Evolutionary conservation across 2,113 vertebrate species (phyloP), one percentile per base, ranked within the genome.

Genomic region (Fulmarus glacialis): DNA sequence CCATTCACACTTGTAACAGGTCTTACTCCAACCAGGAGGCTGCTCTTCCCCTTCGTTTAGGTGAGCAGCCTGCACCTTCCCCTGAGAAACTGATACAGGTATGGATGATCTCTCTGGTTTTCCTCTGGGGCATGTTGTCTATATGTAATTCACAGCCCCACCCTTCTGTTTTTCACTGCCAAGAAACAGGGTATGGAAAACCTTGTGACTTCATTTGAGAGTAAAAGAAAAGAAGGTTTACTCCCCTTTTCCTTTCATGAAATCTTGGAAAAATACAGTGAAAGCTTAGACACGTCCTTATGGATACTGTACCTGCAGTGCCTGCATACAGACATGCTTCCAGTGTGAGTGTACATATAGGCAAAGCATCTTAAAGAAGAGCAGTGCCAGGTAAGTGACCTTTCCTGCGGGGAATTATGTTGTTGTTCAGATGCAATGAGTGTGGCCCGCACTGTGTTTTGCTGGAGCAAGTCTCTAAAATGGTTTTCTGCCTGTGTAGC

Each of bases 391-490:
- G 70, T 89, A 68, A 78, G 74, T 89, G 58, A 38, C 24, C 16
- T 72, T 52, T 52, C 42, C 62, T 72, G 58, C 32, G 30, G 14
- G 58, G 15, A 62, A 19, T 56, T 32, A 12, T 4, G 8, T 7
- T 74, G 55, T 48, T 70, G 26, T 53, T 88, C 7, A 36, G 47
- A 58, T 52, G 8, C n/a, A 42, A 21, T 18, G 32, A 55, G 5
- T 9, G 3, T 53, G 9, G 42, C 30, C 52, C 0, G 0, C 8
- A 3, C 52, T 45, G 58, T 0, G 0, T 45, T 80, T 71, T 83
- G 72, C 34, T 80, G 77, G 48, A 60, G 21, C 23, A 56, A 55
- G 9, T 48, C 48, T 73, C 64, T 59, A 4, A 21, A 79, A 13
- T 15, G 29, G 6, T 53, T 78, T 79, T 68, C 43, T 82, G 48